A percentile compares a stretch with the other conserved stretches of the same genome.
Conservation (phyloP, 2,797 vertebrate genomes). For the Myotis findleyi region DNA sequence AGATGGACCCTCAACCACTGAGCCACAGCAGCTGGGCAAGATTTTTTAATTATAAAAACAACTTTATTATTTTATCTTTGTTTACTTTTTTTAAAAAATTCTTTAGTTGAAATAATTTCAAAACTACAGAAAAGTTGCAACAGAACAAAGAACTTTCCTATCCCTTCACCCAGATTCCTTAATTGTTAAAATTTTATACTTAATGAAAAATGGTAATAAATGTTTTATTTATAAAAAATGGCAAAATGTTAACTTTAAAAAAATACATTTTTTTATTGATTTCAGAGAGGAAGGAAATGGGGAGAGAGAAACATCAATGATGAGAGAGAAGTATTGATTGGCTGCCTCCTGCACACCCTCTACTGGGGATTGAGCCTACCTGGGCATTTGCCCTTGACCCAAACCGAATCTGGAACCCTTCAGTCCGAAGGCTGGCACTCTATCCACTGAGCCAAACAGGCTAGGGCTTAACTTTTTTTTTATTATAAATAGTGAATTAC, state of each 20-base stretch:
- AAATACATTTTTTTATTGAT: too few relatives aligned
- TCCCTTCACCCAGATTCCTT: background rate
- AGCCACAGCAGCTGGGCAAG: background rate
- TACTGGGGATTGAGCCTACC: too few relatives aligned
- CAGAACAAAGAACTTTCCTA: background rate
- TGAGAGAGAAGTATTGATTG: too few relatives aligned
- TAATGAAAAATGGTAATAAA: background rate
- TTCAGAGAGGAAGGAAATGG: too few relatives aligned
- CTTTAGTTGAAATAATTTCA: conserved; percentile 49
- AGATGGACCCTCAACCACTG: background rate
- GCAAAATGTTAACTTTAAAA: too few relatives aligned
- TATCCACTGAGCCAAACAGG: too few relatives aligned
- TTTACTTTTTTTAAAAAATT: conserved; percentile 9
- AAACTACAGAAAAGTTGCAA: background rate
- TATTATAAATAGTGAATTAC: background rate
- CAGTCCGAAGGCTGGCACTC: too few relatives aligned
- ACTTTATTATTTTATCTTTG: conserved; percentile 31
- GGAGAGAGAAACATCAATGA: too few relatives aligned
- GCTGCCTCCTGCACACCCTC: too few relatives aligned
- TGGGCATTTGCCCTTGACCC: too few relatives aligned
- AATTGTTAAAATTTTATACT: conserved; percentile 29
- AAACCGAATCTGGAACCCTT: too few relatives aligned
- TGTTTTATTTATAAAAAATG: too few relatives aligned
- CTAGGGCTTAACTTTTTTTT: background rate
- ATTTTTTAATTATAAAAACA: background rate